These are phyloP conservation scores for Chitala chitala DNA, from an alignment of 2,113 vertebrate species.

Conservation along the genomic window DNA sequence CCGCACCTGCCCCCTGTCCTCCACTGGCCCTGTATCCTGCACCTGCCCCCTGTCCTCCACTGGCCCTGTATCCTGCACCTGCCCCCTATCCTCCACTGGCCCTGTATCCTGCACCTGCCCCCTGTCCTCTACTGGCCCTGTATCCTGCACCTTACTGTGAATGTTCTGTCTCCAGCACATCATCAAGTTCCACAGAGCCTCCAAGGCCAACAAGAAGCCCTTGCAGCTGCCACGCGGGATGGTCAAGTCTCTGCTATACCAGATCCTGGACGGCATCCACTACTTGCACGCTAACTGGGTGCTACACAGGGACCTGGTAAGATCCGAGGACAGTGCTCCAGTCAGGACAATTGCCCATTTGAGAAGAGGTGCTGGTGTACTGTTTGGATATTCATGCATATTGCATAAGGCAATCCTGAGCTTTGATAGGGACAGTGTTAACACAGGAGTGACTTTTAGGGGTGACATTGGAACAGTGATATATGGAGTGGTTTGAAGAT, in stretches of 20 bases:
- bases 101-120: no score
- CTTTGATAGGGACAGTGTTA: no score
- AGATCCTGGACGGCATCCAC: constrained; percentile 98
- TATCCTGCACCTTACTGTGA: constrained; percentile 14
- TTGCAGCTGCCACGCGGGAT: constrained; percentile 97
- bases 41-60: no score
- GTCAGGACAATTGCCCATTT: neutral
- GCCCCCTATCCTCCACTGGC: no score
- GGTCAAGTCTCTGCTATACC: constrained; percentile 98
- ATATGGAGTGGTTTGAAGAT: no score
- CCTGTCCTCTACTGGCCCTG: neutral
- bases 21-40: neutral
- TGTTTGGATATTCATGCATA: neutral
- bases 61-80: no score
- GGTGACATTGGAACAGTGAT: no score
- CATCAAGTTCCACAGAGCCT: constrained; percentile 99
- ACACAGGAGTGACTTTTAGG: no score
- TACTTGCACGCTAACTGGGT: constrained; percentile 99
- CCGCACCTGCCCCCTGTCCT: no score
- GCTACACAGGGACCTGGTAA: constrained; percentile 98
- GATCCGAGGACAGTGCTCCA: constrained; percentile 33
- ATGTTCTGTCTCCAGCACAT: constrained; percentile 81
- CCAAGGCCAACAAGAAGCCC: constrained; percentile 99
- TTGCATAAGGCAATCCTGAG: no score
- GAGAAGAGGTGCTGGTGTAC: constrained; percentile 1